Conservation (phyloP, 2,797 vertebrate genomes). For the Crossoptilon crossoptilon region DNA sequence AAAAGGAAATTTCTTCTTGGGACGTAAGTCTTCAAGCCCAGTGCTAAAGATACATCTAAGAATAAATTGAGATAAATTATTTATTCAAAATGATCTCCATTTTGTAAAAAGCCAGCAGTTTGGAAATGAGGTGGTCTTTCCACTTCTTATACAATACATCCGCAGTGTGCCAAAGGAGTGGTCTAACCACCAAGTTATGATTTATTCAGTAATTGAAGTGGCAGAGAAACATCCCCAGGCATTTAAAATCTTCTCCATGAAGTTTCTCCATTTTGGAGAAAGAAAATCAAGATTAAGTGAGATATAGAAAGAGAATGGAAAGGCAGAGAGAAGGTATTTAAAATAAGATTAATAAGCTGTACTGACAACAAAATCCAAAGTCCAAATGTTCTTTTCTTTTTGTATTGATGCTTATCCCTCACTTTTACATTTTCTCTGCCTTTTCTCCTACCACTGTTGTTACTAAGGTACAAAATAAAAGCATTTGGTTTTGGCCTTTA, state of each 20-base stretch:
- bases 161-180: neutral
- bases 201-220: neutral
- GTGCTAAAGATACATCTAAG: neutral
- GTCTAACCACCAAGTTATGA: neutral
- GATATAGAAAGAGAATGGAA: neutral
- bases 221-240: neutral
- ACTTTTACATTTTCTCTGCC: neutral
- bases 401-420: neutral
- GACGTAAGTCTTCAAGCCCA: neutral
- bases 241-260: neutral
- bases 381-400: neutral
- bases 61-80: neutral
- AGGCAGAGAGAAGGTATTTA: neutral
- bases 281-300: neutral
- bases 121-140: neutral
- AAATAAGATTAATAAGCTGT: neutral
- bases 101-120: neutral
- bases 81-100: neutral
- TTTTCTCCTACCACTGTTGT: neutral
- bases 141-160: neutral
- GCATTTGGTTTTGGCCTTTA: neutral
- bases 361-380: neutral
- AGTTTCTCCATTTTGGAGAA: neutral
- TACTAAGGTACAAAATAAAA: neutral
- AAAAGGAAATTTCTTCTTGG: neutral